Conservation (phyloP, 2,888 invertebrate species). For the Galeopsomyia nigrocyanea region DNA sequence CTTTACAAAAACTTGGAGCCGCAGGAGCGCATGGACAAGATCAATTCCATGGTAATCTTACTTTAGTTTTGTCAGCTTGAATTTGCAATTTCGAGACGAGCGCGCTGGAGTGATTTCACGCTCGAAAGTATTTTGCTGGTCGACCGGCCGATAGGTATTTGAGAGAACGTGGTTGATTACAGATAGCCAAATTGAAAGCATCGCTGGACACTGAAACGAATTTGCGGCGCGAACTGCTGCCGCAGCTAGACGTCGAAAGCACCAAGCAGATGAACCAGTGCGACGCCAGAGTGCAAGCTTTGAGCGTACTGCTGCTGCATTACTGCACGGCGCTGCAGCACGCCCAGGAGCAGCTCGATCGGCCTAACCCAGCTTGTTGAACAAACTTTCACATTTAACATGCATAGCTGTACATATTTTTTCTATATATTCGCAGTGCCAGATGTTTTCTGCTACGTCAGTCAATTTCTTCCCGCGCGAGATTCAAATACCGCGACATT, state of each 20-base stretch:
- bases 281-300: slow-evolving; percentile 89
- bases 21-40: slow-evolving; percentile 80
- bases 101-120: too few species aligned
- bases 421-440: slow-evolving; percentile 22
- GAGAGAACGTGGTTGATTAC: slow-evolving; percentile 42
- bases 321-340: slow-evolving; percentile 94
- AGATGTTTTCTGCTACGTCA: slow-evolving; percentile 46
- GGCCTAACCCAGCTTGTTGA: slow-evolving; percentile 46
- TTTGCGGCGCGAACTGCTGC: slow-evolving; percentile 66
- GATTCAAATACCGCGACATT: not conserved
- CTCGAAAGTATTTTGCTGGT: too few species aligned
- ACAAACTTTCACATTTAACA: not conserved
- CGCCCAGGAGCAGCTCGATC: slow-evolving; percentile 72
- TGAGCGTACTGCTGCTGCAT: slow-evolving; percentile 94
- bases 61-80: slow-evolving; percentile 15
- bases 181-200: slow-evolving; percentile 83
- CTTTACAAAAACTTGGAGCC: slow-evolving; percentile 81
- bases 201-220: slow-evolving; percentile 82
- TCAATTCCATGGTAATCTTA: slow-evolving; percentile 85
- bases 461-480: slow-evolving; percentile 46
- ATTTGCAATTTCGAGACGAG: too few species aligned
- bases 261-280: slow-evolving; percentile 71
- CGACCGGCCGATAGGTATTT: not conserved
- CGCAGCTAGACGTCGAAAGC: slow-evolving; percentile 59
- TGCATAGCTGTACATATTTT: slow-evolving; percentile 27